Evolutionary conservation across 2,113 vertebrate genomes (phyloP), one percentile per base, ranked within the genome.

Genomic region (Oplegnathus fasciatus): DNA sequence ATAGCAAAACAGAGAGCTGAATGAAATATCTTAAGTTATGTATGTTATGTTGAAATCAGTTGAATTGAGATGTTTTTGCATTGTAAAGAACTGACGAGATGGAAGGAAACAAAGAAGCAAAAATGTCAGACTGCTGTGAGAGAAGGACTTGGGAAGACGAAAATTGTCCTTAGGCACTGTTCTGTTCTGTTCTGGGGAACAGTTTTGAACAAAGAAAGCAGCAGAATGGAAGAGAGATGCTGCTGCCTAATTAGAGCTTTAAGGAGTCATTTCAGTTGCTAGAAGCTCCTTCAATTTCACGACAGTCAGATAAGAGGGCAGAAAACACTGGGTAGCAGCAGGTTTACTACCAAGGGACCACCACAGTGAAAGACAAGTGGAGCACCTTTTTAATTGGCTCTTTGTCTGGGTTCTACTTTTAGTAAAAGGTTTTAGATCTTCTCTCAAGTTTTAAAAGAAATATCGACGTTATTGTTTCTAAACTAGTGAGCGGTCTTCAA

Each of bases 311-410:
- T 88, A 76, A 89, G 80, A 84, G 10, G 48, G n/a, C 64, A 54
- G 66, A 50, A 70, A 80, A 65, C 44, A 34, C n/a, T 34, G 68
- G 57, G 28, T 40, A 40, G 65, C 80, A 64, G 76, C 78, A 77
- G 89, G 86, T 86, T 88, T 80, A 26, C 81, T 72, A 70, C 61
- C 86, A 37, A 11, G 79, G 86, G 87, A 89, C 62, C 75, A 60
- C 30, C 24, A 1, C 79, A 10, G 66, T 5, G 17, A 73, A 74
- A 77, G 79, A 61, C 69, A 66, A 91, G 78, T 64, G 58, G 22
- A 77, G 62, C 73, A 72, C 62, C 77, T 83, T 89, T 78, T 85
- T 88, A 90, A 92, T 90, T 90, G 84, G 34, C 30, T 82, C 71
- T 83, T 84, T 88, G 84, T 87, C 86, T 55, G 60, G 20, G 30